A percentile compares a stretch with the other conserved stretches of the same genome.
phyloP scores from a whole-genome alignment of 2,888 invertebrate genomes.

The Polydrusus cervinus region DNA sequence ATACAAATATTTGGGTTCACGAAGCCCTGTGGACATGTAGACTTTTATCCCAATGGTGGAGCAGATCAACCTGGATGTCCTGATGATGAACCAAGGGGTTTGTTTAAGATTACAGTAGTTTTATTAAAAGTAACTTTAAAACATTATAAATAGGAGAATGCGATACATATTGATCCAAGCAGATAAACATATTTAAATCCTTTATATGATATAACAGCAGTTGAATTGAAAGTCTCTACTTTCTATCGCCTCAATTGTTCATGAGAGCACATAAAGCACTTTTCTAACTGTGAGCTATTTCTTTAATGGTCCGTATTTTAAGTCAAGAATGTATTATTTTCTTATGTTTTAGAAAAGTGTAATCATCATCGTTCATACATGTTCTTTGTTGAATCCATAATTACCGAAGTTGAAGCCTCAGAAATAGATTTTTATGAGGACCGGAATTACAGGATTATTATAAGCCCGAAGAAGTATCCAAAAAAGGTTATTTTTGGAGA shows the following conservation, averaged over 20 bases:
- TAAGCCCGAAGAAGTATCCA: constrained; percentile 56
- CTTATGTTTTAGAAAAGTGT: constrained; percentile 69
- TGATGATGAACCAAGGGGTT: constrained; percentile 19
- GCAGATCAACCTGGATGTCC: constrained; percentile 63
- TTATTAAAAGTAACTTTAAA: no score
- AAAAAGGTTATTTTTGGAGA: constrained; percentile 61
- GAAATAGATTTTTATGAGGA: constrained; percentile 67
- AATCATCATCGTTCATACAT: constrained; percentile 70
- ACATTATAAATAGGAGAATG: no score
- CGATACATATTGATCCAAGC: no score
- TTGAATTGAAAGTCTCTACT: no score
- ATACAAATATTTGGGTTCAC: constrained; percentile 70
- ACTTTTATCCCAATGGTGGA: constrained; percentile 84
- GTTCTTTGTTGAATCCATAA: constrained; percentile 72
- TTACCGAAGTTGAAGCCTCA: constrained; percentile 66
- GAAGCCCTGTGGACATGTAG: constrained; percentile 75
- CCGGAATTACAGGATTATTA: constrained; percentile 63
- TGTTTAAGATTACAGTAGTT: neutral
- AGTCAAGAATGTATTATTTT: no score
- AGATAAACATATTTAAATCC: no score
- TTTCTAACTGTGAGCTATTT: no score
- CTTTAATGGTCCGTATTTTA: no score
- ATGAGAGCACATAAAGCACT: no score
- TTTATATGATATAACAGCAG: no score
- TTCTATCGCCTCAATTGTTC: no score